Percentiles rank a stretch among this genome's conserved stretches.
Conservation (phyloP, 2,797 vertebrate species). For the Astyanax mexicanus region DNA sequence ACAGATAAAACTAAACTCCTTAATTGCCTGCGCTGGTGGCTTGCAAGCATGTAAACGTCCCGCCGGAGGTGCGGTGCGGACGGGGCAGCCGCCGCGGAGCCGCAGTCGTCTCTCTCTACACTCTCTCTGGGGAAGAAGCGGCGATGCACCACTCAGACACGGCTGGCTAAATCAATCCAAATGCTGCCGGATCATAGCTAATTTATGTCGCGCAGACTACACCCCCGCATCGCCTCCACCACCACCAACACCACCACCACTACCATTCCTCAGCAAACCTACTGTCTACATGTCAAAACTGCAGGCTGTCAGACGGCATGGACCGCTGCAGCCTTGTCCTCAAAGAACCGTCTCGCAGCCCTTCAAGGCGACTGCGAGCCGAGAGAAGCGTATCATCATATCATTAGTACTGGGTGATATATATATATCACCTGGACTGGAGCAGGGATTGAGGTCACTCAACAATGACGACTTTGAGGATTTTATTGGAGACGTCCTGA, state of each 20-base stretch:
- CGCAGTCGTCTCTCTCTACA: constrained; percentile 11
- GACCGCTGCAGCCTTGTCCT: constrained; percentile 6
- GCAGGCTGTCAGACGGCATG: constrained; percentile 22
- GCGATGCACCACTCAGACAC: constrained; percentile 37
- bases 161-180: constrained; percentile 58
- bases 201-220: constrained; percentile 44
- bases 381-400: background rate
- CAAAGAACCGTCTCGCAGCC: constrained; percentile 2
- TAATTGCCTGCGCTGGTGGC: constrained; percentile 47
- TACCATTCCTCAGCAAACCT: constrained; percentile 2
- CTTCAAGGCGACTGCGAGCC: background rate
- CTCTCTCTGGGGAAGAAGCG: constrained; percentile 27
- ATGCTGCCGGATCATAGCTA: constrained; percentile 49
- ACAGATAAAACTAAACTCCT: constrained; percentile 51
- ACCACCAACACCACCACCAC: background rate
- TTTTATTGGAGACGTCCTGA: too few relatives aligned
- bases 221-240: background rate
- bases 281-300: constrained; percentile 24
- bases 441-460: too few relatives aligned
- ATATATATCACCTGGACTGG: background rate
- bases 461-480: too few relatives aligned
- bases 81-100: background rate
- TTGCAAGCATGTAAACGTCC: constrained; percentile 43
- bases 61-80: constrained; percentile 33
- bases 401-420: background rate